Conservation (phyloP, 2,888 invertebrate species). For the Nebria brevicollis region DNA sequence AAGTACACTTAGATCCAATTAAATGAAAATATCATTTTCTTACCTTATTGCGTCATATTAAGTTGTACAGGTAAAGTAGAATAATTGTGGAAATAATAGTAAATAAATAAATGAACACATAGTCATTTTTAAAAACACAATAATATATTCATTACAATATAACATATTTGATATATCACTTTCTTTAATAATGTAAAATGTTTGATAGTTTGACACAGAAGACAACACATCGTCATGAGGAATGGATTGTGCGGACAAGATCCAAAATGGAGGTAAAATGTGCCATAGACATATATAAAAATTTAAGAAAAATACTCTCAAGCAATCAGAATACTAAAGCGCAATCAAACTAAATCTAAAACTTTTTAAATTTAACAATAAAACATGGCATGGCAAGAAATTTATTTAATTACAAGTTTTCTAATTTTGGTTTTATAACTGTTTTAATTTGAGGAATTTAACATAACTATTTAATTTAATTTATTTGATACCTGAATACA, state of each 20-base stretch:
- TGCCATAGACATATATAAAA: conserved; percentile 41
- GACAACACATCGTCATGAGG: conserved; percentile 39
- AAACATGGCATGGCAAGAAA: too few relatives aligned
- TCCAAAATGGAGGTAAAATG: conserved; percentile 33
- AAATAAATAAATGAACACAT: conserved; percentile 9
- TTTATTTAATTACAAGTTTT: too few relatives aligned
- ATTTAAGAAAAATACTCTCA: conserved; percentile 3
- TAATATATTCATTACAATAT: conserved; percentile 44
- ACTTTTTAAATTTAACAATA: neutral
- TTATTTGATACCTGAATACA: neutral
- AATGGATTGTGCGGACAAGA: conserved; percentile 41
- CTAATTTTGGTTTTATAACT: too few relatives aligned
- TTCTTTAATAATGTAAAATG: conserved; percentile 44
- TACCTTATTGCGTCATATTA: too few relatives aligned
- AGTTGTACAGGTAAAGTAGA: too few relatives aligned
- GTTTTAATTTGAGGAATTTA: too few relatives aligned
- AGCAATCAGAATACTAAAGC: neutral
- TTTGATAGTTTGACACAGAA: conserved; percentile 45
- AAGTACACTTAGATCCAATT: too few relatives aligned
- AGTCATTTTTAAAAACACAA: conserved; percentile 20
- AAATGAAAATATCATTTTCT: too few relatives aligned
- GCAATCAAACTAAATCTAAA: neutral
- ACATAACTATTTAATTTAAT: neutral
- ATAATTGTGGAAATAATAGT: neutral
- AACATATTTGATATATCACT: conserved; percentile 45